Conservation (phyloP, 1,140 invertebrate species). For the Trachelipus rathkii region DNA sequence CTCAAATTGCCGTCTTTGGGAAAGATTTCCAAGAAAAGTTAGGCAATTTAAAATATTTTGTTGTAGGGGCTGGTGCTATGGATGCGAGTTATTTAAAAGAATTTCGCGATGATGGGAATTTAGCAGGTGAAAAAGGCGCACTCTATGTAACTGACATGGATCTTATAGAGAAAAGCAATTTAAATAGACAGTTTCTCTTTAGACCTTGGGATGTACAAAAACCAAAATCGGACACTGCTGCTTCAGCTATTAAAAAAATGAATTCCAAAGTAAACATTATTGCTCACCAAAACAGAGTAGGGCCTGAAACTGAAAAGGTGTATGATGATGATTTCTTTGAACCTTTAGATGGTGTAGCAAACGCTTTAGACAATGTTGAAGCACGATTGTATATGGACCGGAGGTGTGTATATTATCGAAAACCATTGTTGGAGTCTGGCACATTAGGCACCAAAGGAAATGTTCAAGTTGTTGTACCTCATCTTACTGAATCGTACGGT, state of each 20-base stretch:
- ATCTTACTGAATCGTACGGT: conserved; percentile 90
- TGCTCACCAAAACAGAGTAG: conserved; percentile 89
- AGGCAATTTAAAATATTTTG: conserved; percentile 68
- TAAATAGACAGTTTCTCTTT: conserved; percentile 98
- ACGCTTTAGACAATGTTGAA: conserved; percentile 96
- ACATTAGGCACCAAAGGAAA: conserved; percentile 99
- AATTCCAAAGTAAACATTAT: conserved; percentile 82
- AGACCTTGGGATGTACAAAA: conserved; percentile 89
- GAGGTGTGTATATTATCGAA: conserved; percentile 93
- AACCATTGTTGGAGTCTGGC: conserved; percentile 93
- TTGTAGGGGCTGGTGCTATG: conserved; percentile 93
- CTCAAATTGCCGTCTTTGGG: conserved; percentile 91
- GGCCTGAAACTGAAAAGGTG: conserved; percentile 85
- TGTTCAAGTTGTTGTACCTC: conserved; percentile 89
- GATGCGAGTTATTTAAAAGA: conserved; percentile 97
- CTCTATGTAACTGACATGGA: conserved; percentile 98
- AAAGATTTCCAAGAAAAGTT: conserved; percentile 81
- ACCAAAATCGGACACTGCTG: conserved; percentile 85
- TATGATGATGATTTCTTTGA: conserved; percentile 97
- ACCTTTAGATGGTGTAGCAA: conserved; percentile 85
- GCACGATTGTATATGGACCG: conserved; percentile 61
- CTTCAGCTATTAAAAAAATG: conserved; percentile 78
- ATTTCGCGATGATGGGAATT: conserved; percentile 97
- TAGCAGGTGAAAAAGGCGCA: conserved; percentile 66
- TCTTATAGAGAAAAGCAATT: conserved; percentile 96